These are phyloP conservation scores for Malurus melanocephalus DNA, from an alignment of 2,113 vertebrate genomes.

Conservation along the genomic window DNA sequence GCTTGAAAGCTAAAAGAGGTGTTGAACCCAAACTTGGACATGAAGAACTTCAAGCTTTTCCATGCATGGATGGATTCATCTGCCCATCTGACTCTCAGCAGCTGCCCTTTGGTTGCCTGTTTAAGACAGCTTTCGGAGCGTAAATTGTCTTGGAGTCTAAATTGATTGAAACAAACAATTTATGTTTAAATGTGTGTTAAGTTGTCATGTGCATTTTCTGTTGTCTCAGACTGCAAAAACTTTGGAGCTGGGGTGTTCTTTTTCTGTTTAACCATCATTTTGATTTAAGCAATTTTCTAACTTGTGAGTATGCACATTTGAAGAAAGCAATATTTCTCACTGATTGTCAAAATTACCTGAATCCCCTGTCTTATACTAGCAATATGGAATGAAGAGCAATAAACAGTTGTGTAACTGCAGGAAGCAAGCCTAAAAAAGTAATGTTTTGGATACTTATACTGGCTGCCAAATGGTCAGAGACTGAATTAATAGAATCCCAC, in stretches of 20 bases:
- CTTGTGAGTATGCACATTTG: not conserved
- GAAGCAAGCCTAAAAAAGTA: not conserved
- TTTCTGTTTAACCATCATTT: not conserved
- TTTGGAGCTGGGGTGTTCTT: not conserved
- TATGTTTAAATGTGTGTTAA: not conserved
- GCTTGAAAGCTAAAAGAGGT: not conserved
- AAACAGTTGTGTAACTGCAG: not conserved
- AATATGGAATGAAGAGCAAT: not conserved
- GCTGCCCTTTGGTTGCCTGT: not conserved
- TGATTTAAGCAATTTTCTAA: not conserved
- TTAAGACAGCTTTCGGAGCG: not conserved
- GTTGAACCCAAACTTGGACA: not conserved
- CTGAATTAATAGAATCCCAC: not conserved
- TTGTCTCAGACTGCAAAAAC: not conserved
- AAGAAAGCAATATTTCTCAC: not conserved
- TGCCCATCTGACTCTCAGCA: not conserved
- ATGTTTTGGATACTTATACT: not conserved
- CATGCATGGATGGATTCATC: rapidly evolving
- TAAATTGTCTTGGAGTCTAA: not conserved
- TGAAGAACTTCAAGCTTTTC: not conserved
- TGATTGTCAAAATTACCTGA: not conserved
- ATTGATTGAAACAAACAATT: not conserved
- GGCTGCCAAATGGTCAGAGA: not conserved
- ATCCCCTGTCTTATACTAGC: not conserved
- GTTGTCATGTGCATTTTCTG: not conserved